Conservation (phyloP, 2,797 vertebrate species). For the Poecilia wingei region DNA sequence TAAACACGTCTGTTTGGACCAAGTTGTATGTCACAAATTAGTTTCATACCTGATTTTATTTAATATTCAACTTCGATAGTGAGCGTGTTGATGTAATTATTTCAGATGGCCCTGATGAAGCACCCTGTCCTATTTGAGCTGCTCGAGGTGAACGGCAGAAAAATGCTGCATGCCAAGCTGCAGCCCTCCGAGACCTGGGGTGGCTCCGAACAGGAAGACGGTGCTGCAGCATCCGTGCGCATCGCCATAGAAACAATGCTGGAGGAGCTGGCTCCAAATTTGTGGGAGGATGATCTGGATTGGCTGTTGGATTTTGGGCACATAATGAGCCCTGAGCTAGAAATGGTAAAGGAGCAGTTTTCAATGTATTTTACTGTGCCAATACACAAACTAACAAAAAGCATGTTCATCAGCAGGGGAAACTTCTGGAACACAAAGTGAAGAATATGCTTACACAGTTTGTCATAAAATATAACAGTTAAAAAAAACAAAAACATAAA, state of each 20-base stretch:
- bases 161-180: constrained; percentile 78
- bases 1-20: not conserved
- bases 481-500: not conserved
- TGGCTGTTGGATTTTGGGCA: constrained; percentile 86
- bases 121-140: constrained; percentile 82
- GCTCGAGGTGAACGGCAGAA: constrained; percentile 75
- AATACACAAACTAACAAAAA: not conserved
- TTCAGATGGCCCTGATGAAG: constrained; percentile 87
- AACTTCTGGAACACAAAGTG: not conserved
- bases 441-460: not conserved
- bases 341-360: constrained; percentile 76
- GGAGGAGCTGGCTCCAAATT: constrained; percentile 85
- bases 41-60: not conserved
- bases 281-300: constrained; percentile 86
- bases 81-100: not conserved
- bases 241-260: constrained; percentile 85
- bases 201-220: constrained; percentile 22
- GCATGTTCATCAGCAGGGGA: not conserved
- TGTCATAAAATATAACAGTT: not conserved
- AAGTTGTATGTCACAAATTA: not conserved
- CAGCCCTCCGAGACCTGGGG: constrained; percentile 61
- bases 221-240: constrained; percentile 71
- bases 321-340: constrained; percentile 83
- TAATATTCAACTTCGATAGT: not conserved
- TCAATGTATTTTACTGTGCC: not conserved